Evolutionary conservation across 2,888 invertebrate genomes (phyloP), one percentile per base, ranked within the genome.

Genomic region (Prosopocoilus inquinatus): DNA sequence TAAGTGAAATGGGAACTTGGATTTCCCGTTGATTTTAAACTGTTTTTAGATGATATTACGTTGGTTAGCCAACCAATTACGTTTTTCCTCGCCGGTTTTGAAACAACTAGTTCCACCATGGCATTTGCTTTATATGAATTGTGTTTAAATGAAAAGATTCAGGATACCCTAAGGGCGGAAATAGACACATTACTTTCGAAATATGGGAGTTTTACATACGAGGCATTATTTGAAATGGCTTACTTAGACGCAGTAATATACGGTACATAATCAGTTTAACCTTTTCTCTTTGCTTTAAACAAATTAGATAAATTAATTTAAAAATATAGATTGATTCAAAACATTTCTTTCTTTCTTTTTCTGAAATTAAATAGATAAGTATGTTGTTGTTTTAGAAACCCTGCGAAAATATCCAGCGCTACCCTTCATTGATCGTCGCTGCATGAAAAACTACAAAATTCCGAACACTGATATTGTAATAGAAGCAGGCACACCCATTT

Each of bases 51-150:
- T 2, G 79, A 82, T 60, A 80, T 81, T 75, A 78, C 80, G 56
- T 80, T 82, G 68, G 79, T 81, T 35, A 82, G 83, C 0, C 83
- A 84, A 52, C 81, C 81, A 0, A 80, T 82, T 63, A 80, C 83
- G 49, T 84, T 85, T 61, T 84, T 84, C 68, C 73, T 81, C 8
- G 85, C 84, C 0, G 85, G 84, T 0, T 85, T 81, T 67, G 85
- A 85, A 70, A 85, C 84, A 3, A 82, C 83, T 0, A 82, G 83
- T 0, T 80, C 83, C 0, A 72, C 81, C 0, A 75, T 84, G 46
- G 80, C 81, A 15, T 83, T 82, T 64, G 72, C 81, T 5, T 73
- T 84, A 35, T 78, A 84, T 65, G 82, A 83, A 70, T 68, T 85
- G 47, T 81, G 82, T 0, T 74, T 80, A 0, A 73, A 83, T 57